phyloP scores from a whole-genome alignment of 2,113 vertebrate genomes.

The Donacobius atricapilla region DNA sequence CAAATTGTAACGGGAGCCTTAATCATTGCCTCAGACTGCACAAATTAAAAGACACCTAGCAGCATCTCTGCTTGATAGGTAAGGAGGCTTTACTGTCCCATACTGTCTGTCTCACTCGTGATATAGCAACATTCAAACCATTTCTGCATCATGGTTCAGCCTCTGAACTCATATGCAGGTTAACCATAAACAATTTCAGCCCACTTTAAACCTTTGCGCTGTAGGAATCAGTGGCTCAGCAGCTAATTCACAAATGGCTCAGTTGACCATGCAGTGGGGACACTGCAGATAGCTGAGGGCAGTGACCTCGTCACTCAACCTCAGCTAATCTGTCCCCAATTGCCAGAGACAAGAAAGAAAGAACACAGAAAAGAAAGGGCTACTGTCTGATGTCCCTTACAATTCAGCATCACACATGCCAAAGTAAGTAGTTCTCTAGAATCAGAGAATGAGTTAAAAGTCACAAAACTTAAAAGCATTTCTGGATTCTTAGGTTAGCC shows the following conservation, averaged over 20 bases:
- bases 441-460: background rate
- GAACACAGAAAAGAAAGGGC: constrained; percentile 9
- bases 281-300: constrained; percentile 44
- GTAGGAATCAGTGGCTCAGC: constrained; percentile 46
- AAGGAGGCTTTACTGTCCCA: background rate
- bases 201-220: background rate
- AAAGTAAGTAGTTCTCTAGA: background rate
- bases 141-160: background rate
- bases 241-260: constrained; percentile 56
- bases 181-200: constrained; percentile 55
- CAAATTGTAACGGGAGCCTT: background rate
- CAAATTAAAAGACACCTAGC: background rate
- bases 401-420: background rate
- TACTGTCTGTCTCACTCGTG: background rate
- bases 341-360: constrained; percentile 17
- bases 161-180: background rate
- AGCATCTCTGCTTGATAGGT: background rate
- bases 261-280: constrained; percentile 50
- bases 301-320: constrained; percentile 44
- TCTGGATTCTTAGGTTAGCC: background rate
- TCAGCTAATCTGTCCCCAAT: constrained; percentile 58
- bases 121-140: background rate
- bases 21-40: background rate
- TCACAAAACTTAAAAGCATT: background rate
- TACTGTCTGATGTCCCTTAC: background rate